Percentiles rank a stretch among this genome's conserved stretches.
These are phyloP conservation scores for Dryas iulia DNA, from an alignment of 1,140 invertebrate species.

Conservation along the genomic window DNA sequence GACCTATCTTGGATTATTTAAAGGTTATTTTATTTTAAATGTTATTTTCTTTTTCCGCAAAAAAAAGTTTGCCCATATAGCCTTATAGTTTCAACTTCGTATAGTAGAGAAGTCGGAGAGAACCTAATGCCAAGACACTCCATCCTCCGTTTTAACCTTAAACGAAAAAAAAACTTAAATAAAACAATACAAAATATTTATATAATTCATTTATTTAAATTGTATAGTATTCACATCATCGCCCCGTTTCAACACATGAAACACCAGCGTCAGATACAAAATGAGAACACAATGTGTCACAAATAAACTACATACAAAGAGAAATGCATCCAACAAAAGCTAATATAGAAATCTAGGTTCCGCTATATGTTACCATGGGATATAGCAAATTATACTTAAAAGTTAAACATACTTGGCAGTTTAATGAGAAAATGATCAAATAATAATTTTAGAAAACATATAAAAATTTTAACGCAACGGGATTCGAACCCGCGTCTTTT, in stretches of 20 bases:
- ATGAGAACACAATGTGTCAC: conserved; percentile 77
- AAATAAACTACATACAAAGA: conserved; percentile 71
- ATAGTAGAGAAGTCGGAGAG: too few species aligned
- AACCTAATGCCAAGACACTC: too few species aligned
- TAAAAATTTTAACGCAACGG: too few species aligned
- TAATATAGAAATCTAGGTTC: conserved; percentile 60
- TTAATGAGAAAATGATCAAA: conserved; percentile 36
- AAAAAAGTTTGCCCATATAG: too few species aligned
- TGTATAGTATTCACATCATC: conserved; percentile 79
- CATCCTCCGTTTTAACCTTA: too few species aligned
- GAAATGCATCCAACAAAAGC: conserved; percentile 77
- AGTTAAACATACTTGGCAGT: conserved; percentile 73
- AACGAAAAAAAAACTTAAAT: too few species aligned
- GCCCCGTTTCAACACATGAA: conserved; percentile 71
- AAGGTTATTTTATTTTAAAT: too few species aligned
- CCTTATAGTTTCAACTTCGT: too few species aligned
- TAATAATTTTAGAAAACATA: too few species aligned
- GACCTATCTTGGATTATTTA: too few species aligned
- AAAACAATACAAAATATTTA: conserved; percentile 49
- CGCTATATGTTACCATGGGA: conserved; percentile 45
- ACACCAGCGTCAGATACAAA: conserved; percentile 76
- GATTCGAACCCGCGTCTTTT: too few species aligned
- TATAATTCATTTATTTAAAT: conserved; percentile 81
- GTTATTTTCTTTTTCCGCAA: too few species aligned
- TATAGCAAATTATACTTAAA: conserved; percentile 67